These are phyloP conservation scores for Holocentrus rufus DNA, from an alignment of 2,797 vertebrate genomes.

Conservation along the genomic window DNA sequence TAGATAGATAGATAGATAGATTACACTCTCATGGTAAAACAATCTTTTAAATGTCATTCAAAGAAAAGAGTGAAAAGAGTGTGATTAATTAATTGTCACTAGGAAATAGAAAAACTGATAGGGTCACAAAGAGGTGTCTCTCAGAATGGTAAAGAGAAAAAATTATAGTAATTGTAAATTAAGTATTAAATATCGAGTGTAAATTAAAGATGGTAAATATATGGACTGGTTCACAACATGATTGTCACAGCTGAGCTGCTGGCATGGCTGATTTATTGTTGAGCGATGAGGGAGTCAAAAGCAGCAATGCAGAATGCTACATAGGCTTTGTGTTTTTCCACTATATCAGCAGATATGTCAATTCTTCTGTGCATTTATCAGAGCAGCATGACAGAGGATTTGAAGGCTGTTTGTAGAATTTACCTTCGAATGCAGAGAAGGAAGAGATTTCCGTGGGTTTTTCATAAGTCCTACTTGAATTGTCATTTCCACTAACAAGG, in stretches of 20 bases:
- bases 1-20: too few relatives aligned
- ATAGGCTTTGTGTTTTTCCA: slow-evolving; percentile 45
- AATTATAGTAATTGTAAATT: slow-evolving; percentile 57
- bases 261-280: slow-evolving; percentile 60
- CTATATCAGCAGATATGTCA: slow-evolving; percentile 66
- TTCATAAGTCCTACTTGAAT: slow-evolving; percentile 47
- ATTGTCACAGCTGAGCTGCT: slow-evolving; percentile 45
- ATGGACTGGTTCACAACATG: slow-evolving; percentile 58
- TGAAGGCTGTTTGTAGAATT: slow-evolving; percentile 52
- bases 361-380: slow-evolving; percentile 56
- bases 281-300: slow-evolving; percentile 56
- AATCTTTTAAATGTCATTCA: slow-evolving; percentile 27
- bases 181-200: slow-evolving; percentile 44
- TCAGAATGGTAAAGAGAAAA: slow-evolving; percentile 47
- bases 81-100: slow-evolving; percentile 26
- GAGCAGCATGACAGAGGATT: slow-evolving; percentile 62
- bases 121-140: slow-evolving; percentile 32
- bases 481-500: slow-evolving; percentile 53
- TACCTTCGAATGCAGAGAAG: slow-evolving; percentile 32
- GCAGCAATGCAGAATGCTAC: slow-evolving; percentile 36
- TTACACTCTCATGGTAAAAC: slow-evolving; percentile 18
- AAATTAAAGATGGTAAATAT: slow-evolving; percentile 61
- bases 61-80: slow-evolving; percentile 31
- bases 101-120: slow-evolving; percentile 33
- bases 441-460: slow-evolving; percentile 16